These are phyloP conservation scores for Lagocephalus sceleratus DNA, from an alignment of 2,797 vertebrate genomes.

Conservation along the genomic window DNA sequence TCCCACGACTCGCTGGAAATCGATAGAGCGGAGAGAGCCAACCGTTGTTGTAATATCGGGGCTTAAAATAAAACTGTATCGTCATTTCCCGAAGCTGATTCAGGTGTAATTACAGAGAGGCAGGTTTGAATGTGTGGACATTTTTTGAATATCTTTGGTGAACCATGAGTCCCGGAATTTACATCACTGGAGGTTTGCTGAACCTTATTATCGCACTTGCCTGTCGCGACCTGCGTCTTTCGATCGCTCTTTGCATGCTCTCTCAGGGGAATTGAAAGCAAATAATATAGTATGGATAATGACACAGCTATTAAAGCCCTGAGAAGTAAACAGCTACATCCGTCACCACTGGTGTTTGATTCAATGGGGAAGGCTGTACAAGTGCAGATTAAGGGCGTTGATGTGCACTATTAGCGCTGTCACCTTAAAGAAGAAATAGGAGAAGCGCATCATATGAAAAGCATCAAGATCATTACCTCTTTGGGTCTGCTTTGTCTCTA, in stretches of 20 bases:
- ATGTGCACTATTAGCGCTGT: not conserved
- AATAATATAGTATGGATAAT: not conserved
- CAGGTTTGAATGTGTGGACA: not conserved
- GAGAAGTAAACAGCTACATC: not conserved
- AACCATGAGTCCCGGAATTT: not conserved
- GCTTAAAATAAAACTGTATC: not conserved
- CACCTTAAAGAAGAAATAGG: not conserved
- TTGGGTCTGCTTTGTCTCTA: too few relatives aligned
- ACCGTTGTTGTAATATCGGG: too few relatives aligned
- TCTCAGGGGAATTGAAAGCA: not conserved
- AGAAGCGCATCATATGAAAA: not conserved
- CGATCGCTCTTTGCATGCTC: not conserved
- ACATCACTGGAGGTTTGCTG: not conserved
- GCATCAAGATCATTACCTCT: too few relatives aligned
- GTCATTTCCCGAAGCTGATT: not conserved
- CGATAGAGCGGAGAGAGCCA: not conserved
- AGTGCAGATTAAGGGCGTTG: not conserved
- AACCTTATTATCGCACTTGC: not conserved
- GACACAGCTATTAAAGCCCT: not conserved
- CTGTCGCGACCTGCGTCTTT: not conserved
- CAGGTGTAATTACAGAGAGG: not conserved
- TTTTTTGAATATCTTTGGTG: not conserved
- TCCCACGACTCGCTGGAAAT: not conserved
- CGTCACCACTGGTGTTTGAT: not conserved
- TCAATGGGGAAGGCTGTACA: not conserved